phyloP scores from a whole-genome alignment of 2,888 invertebrate genomes.

The Diplolepis rosae region DNA sequence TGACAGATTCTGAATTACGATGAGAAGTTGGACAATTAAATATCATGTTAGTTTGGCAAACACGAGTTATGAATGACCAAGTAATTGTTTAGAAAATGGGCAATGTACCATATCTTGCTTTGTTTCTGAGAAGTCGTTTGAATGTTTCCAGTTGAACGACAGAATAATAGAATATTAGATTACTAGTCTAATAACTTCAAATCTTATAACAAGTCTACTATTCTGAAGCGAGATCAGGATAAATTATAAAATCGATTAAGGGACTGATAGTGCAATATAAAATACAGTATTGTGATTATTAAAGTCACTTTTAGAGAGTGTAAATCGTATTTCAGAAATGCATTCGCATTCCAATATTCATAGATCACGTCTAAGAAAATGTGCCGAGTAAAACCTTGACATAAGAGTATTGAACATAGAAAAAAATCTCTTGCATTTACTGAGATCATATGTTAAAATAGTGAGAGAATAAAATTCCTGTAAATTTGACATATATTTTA shows the following conservation, averaged over 20 bases:
- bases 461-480: no score
- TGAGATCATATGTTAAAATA: no score
- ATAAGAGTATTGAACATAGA: no score
- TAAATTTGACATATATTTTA: no score
- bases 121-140: background rate
- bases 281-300: background rate
- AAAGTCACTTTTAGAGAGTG: background rate
- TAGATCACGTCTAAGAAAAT: no score
- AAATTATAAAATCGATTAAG: no score
- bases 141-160: background rate
- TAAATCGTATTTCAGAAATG: background rate
- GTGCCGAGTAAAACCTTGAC: no score
- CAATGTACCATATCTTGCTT: background rate
- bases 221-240: no score
- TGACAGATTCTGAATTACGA: no score
- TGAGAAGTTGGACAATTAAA: background rate
- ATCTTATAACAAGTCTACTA: background rate
- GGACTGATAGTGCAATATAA: background rate
- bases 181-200: background rate
- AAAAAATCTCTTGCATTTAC: no score
- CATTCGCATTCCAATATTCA: no score
- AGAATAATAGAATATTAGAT: background rate
- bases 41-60: background rate
- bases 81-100: background rate
- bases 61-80: background rate